Base-by-base conservation (phyloP, 64 coral and sea anemone species). In the Stylophora pistillata region DNA sequence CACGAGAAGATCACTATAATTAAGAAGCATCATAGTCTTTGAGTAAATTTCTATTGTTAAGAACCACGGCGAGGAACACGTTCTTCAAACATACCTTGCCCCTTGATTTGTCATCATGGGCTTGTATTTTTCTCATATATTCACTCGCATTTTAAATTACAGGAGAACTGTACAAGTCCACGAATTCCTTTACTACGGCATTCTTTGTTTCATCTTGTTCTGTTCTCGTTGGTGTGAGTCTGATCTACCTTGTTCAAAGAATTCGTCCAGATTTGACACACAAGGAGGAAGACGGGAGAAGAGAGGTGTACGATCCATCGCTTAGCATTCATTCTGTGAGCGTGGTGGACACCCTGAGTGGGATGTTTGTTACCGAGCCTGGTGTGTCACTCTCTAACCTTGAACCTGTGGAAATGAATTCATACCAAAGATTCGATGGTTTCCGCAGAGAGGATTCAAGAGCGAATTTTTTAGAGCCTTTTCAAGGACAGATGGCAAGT, bases 241-340 rank as follows among this genome's bases (percentile, higher is more conserved):
- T 86, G 6, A 68, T 92, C 53, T 92, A 86, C 27, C 16, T 92
- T 9, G 81, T 92, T 18, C 74, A 86, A 14, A 73, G 81, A 13
- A 16, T 92, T 62, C 83, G 85, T 57, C 90, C 90, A 86, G 90
- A 92, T 15, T 20, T 92, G 61, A 21, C 78, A 68, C 74, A 56
- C 17, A 69, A 61, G 56, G 79, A 59, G 41, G 58, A 61, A 31
- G 1, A 58, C 17, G 37, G 20, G 4, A 30, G 16, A 77, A 73
- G 86, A 30, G 90, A 92, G 23, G 75, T 86, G 33, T 66, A 70
- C 29, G 72, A 88, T 58, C 64, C 75, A 17, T 18, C 70, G 20
- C 82, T 74, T 6, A 92, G 90, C 30, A 92, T 92, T n/a, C 90
- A 92, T 78, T 92, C 90, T 9, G 34, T 61, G 71, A 92, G 73